A percentile compares a stretch with the other conserved stretches of the same genome.
Evolutionary conservation across 2,888 invertebrate species (phyloP).

Genomic region (Oligia fasciuncula): DNA sequence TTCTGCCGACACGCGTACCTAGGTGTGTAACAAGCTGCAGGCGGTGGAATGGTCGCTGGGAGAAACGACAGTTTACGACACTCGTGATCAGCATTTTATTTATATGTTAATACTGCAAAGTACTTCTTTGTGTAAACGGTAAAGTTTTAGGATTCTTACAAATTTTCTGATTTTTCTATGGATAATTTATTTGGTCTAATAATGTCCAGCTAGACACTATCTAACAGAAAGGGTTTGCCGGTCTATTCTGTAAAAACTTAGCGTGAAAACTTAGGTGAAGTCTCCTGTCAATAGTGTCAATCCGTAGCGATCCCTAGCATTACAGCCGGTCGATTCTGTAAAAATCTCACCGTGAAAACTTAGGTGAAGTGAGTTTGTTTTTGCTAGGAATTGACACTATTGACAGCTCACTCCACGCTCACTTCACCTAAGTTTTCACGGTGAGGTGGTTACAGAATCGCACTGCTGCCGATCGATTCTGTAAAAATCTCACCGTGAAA

Average conservation of each 20-base stretch:
- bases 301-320: too few species aligned
- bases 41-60: background rate
- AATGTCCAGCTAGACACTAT: background rate
- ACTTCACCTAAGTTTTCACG: too few species aligned
- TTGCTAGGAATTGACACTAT: too few species aligned
- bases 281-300: background rate
- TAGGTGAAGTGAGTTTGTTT: too few species aligned
- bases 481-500: too few species aligned
- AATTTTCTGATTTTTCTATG: background rate
- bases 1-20: conserved; percentile 35
- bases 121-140: conserved; percentile 3
- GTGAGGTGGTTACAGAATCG: too few species aligned
- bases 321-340: too few species aligned
- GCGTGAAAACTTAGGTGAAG: background rate
- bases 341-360: too few species aligned
- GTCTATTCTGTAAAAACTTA: too few species aligned
- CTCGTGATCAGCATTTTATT: conserved; percentile 33
- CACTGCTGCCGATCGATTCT: too few species aligned
- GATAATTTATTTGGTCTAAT: background rate
- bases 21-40: background rate
- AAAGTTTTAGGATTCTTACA: background rate
- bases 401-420: too few species aligned
- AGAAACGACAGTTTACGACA: conserved; percentile 22
- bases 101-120: too few species aligned
- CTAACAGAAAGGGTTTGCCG: background rate